phyloP scores from a whole-genome alignment of 2,888 invertebrate genomes.

The Patella depressa region DNA sequence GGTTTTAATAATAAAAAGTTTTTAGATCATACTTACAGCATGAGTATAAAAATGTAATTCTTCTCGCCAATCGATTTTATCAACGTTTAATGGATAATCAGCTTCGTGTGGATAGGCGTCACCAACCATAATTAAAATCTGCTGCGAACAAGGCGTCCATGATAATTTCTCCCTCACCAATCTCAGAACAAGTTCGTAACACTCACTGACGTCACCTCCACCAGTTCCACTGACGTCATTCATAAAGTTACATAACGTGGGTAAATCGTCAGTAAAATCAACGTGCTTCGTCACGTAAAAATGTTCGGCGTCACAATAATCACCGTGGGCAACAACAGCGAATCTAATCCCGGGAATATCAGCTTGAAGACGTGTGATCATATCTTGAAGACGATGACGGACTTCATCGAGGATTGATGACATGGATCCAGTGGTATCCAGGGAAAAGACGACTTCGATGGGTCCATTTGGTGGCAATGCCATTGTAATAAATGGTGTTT shows the following conservation, averaged over 20 bases:
- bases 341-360: slow-evolving; percentile 65
- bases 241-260: slow-evolving; percentile 55
- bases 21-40: slow-evolving; percentile 31
- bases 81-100: slow-evolving; percentile 47
- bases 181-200: slow-evolving; percentile 64
- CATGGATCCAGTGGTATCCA: slow-evolving; percentile 67
- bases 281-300: slow-evolving; percentile 61
- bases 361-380: slow-evolving; percentile 61
- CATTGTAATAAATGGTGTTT: too few relatives aligned
- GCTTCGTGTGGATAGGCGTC: slow-evolving; percentile 63
- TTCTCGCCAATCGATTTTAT: slow-evolving; percentile 59
- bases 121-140: slow-evolving; percentile 64
- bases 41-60: slow-evolving; percentile 41
- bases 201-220: slow-evolving; percentile 65
- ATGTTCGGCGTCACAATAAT: slow-evolving; percentile 61
- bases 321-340: slow-evolving; percentile 66
- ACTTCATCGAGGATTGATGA: slow-evolving; percentile 56
- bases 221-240: slow-evolving; percentile 54
- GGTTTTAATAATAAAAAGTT: background rate
- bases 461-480: slow-evolving; percentile 44
- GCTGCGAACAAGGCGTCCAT: slow-evolving; percentile 57
- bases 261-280: slow-evolving; percentile 56
- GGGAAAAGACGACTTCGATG: slow-evolving; percentile 60
- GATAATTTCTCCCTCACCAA: slow-evolving; percentile 47
- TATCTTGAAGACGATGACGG: slow-evolving; percentile 55